Base-by-base conservation (phyloP, 64 coral and sea anemone species). In the Pocillopora damicornis region DNA sequence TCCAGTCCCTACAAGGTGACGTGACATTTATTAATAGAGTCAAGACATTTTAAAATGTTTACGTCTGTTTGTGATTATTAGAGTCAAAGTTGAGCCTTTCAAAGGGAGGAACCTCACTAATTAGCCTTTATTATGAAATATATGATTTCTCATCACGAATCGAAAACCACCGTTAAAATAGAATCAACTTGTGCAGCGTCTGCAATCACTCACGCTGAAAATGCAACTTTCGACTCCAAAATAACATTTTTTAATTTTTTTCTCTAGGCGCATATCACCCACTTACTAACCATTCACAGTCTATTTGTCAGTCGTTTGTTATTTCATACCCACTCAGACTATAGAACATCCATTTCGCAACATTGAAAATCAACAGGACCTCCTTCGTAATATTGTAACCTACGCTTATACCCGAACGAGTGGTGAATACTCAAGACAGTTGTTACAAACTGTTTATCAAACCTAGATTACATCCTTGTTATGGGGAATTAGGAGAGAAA, bases 31-130 rank as follows among this genome's bases (percentile, higher is more conserved):
- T 85, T 85, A 85, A 85, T 73, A 85, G 11, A 13, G 20, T 35
- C 81, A 85, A 85, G 81, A 45, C 65, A 13, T 85, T 85, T 85
- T 85, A 72, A 85, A 72, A 72, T 85, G 81, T 73, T 73, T 85
- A 58, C 72, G 81, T 73, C 81, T 85, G 81, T 26, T 85, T 58
- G 9, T 58, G 81, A 71, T 73, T 71, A 72, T 36, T 2, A 10
- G 23, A 63, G 79, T 81, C 79, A 81, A 45, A 57, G 37, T 83
- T 83, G 34, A 83, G 12, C 61, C 61, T 83, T 83, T 68, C 1
- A 72, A 56, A 72, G 65, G 64, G 81, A 85, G 81, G 2, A 12
- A 72, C 17, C 22, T 37, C 18, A 58, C 8, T 58, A 85, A 85
- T 85, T 72, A 85, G 61, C 81, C 58, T 71, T 72, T 77, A 77